These are phyloP conservation scores for Triops cancriformis DNA, from an alignment of 1,140 invertebrate genomes.

Conservation along the genomic window DNA sequence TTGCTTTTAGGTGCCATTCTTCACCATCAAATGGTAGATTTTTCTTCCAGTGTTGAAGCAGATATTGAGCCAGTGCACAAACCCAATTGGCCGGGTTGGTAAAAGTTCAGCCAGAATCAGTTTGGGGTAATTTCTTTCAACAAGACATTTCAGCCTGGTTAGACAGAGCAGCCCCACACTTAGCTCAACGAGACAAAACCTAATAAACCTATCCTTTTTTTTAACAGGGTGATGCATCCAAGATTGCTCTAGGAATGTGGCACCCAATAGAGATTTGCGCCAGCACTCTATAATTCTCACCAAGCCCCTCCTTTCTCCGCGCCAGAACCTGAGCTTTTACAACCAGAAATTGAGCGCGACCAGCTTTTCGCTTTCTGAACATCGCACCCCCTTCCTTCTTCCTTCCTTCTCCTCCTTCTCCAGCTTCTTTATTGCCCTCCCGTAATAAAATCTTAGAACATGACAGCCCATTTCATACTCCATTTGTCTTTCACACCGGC, in stretches of 20 bases:
- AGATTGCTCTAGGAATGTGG: background rate
- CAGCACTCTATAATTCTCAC: background rate
- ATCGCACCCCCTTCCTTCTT: background rate
- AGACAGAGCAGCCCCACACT: too few species aligned
- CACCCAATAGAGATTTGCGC: slow-evolving; percentile 8
- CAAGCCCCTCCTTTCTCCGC: background rate
- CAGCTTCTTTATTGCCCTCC: background rate
- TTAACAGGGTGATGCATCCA: background rate
- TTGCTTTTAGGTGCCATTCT: too few species aligned
- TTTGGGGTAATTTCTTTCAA: too few species aligned
- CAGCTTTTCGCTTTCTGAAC: background rate
- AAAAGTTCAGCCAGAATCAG: too few species aligned
- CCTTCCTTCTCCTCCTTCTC: background rate
- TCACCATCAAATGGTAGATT: too few species aligned
- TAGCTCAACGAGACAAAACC: background rate
- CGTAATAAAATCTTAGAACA: slow-evolving; percentile 11
- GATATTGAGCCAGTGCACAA: too few species aligned
- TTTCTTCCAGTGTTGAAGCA: too few species aligned
- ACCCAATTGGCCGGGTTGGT: too few species aligned
- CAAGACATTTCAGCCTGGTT: too few species aligned
- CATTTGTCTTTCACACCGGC: slow-evolving; percentile 4
- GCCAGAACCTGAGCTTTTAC: background rate
- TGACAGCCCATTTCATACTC: slow-evolving; percentile 13
- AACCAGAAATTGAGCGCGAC: slow-evolving; percentile 1
- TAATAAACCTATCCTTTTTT: background rate